These are phyloP conservation scores for Steinernema scapterisci DNA, from an alignment of 2,888 invertebrate genomes.

Conservation along the genomic window DNA sequence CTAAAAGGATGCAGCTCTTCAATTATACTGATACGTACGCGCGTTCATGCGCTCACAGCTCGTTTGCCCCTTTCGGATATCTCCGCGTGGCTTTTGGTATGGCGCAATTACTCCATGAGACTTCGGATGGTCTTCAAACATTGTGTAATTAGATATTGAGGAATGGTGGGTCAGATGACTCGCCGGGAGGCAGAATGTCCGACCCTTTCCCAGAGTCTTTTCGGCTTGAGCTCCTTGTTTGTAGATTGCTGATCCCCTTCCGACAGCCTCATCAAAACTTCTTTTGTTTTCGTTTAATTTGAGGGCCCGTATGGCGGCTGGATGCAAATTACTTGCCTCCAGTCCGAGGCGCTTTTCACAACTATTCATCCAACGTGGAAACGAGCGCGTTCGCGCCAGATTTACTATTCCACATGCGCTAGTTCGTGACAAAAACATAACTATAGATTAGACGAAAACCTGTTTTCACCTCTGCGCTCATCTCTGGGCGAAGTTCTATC, in stretches of 20 bases:
- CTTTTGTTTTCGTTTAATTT: background rate
- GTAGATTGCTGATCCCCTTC: background rate
- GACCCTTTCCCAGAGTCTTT: background rate
- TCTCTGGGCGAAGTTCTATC: constrained; percentile 2
- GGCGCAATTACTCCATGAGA: background rate
- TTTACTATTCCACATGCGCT: background rate
- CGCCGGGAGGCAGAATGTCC: background rate
- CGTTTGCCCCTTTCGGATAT: background rate
- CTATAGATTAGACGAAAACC: constrained; percentile 24
- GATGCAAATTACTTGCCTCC: too few species aligned
- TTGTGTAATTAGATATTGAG: constrained; percentile 2
- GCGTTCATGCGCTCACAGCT: background rate
- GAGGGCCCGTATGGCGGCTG: background rate
- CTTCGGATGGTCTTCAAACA: background rate
- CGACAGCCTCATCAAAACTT: background rate
- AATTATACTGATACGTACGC: background rate
- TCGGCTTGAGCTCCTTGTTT: background rate
- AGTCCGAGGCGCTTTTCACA: background rate
- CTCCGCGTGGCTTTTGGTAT: background rate
- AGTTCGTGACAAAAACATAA: constrained; percentile 28
- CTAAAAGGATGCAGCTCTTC: background rate
- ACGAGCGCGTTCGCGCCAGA: constrained; percentile 18
- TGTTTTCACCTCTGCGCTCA: constrained; percentile 22
- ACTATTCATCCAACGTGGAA: background rate
- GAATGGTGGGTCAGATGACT: background rate